phyloP scores from a whole-genome alignment of 2,888 invertebrate species.

The Colletes collaris region DNA sequence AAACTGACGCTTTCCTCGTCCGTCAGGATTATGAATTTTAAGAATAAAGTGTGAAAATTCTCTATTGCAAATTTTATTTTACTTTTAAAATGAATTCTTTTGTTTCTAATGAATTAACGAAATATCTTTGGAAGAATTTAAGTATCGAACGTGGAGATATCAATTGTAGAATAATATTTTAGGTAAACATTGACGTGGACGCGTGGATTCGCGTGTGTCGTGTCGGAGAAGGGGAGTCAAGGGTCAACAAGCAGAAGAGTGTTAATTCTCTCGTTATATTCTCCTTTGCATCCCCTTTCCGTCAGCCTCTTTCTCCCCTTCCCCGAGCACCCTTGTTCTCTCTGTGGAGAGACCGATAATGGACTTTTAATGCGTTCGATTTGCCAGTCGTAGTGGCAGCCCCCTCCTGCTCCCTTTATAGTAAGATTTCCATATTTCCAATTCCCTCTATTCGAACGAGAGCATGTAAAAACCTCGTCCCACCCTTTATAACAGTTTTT shows the following conservation, averaged over 20 bases:
- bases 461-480: slow-evolving; percentile 1
- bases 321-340: slow-evolving; percentile 39
- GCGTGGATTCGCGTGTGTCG: slow-evolving; percentile 2
- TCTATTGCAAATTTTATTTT: too few species aligned
- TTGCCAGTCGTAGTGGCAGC: slow-evolving; percentile 57
- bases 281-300: slow-evolving; percentile 45
- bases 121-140: too few species aligned
- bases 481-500: slow-evolving; percentile 2
- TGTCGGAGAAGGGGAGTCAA: slow-evolving; percentile 38
- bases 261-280: slow-evolving; percentile 54
- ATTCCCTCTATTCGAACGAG: slow-evolving; percentile 19
- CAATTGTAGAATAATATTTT: neutral
- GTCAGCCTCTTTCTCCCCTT: slow-evolving; percentile 33
- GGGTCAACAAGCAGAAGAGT: slow-evolving; percentile 60
- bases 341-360: slow-evolving; percentile 62
- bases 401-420: slow-evolving; percentile 41
- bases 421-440: slow-evolving; percentile 68
- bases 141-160: too few species aligned
- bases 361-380: slow-evolving; percentile 74
- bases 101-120: too few species aligned
- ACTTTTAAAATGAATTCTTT: too few species aligned
- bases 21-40: too few species aligned
- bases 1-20: too few species aligned
- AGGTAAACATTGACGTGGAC: neutral
- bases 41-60: too few species aligned